phyloP scores from a whole-genome alignment of 2,888 invertebrate species.

The Cheilosia grossa region DNA sequence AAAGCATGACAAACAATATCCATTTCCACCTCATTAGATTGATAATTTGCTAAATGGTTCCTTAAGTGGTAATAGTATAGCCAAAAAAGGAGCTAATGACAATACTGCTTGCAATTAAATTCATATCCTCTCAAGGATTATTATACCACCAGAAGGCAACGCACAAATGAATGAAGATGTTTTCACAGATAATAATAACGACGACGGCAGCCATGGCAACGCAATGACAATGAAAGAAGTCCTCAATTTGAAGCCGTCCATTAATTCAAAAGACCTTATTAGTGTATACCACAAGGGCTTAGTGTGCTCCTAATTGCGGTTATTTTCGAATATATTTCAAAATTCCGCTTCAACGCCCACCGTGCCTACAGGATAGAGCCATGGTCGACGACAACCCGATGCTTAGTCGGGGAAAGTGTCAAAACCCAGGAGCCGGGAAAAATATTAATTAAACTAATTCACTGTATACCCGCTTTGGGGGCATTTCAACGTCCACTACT shows the following conservation, averaged over 20 bases:
- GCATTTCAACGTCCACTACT: not conserved
- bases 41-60: slow-evolving; percentile 45
- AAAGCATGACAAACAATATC: slow-evolving; percentile 24
- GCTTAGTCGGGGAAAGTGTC: not conserved
- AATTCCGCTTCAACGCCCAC: slow-evolving; percentile 26
- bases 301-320: slow-evolving; percentile 52
- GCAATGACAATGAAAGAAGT: not conserved
- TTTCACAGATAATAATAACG: slow-evolving; percentile 21
- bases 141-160: slow-evolving; percentile 21
- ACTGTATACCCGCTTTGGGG: slow-evolving; percentile 6
- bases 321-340: slow-evolving; percentile 44
- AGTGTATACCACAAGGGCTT: slow-evolving; percentile 18
- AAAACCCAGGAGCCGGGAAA: not conserved
- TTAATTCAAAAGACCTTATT: slow-evolving; percentile 37
- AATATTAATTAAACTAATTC: slow-evolving; percentile 44
- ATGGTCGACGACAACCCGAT: not conserved
- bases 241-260: slow-evolving; percentile 11
- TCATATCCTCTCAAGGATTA: slow-evolving; percentile 52
- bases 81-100: slow-evolving; percentile 26
- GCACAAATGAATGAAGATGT: slow-evolving; percentile 12
- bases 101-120: slow-evolving; percentile 43
- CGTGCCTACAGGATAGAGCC: not conserved
- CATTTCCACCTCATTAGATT: slow-evolving; percentile 55
- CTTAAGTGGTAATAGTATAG: slow-evolving; percentile 25
- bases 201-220: slow-evolving; percentile 1